Evolutionary conservation across 2,113 vertebrate species (phyloP).

Genomic region (Anoplopoma fimbria): DNA sequence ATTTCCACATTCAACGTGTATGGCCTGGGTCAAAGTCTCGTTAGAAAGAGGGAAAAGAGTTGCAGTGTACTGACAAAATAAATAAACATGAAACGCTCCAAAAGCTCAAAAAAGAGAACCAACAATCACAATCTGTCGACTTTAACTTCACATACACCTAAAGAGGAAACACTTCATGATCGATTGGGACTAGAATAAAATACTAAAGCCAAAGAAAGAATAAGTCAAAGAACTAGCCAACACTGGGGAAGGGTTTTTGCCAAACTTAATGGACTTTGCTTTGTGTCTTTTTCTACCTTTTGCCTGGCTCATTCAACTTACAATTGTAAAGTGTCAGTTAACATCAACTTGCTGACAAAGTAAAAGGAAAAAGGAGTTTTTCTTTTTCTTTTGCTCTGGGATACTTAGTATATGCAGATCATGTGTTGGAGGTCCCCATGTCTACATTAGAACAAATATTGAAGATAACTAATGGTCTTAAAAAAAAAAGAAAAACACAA

Average conservation of each 20-base stretch:
- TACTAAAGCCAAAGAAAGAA: neutral
- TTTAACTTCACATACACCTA: conserved; percentile 42
- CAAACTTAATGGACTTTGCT: conserved; percentile 18
- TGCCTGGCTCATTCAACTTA: neutral
- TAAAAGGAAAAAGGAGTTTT: neutral
- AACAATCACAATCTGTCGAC: conserved; percentile 47
- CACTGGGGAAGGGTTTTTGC: conserved; percentile 12
- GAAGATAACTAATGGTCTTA: conserved; percentile 8
- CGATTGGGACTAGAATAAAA: conserved; percentile 1
- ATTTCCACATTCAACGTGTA: conserved; percentile 47
- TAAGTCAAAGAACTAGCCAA: conserved; percentile 1
- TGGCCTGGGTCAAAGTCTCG: conserved; percentile 3
- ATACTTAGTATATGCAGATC: conserved; percentile 36
- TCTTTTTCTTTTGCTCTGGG: conserved; percentile 28
- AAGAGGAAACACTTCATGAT: conserved; percentile 3
- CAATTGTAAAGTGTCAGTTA: neutral
- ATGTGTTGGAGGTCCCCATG: conserved; percentile 26
- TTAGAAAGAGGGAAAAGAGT: conserved; percentile 27
- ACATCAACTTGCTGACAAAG: conserved; percentile 8
- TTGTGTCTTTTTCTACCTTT: conserved; percentile 2
- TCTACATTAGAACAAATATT: conserved; percentile 12
- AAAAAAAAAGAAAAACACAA: neutral
- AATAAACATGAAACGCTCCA: conserved; percentile 62
- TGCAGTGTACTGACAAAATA: conserved; percentile 58
- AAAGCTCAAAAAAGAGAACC: conserved; percentile 37